Percentiles rank a stretch among this genome's conserved stretches.
phyloP scores from a whole-genome alignment of 1,140 invertebrate genomes.

The Liolophura sinensis region DNA sequence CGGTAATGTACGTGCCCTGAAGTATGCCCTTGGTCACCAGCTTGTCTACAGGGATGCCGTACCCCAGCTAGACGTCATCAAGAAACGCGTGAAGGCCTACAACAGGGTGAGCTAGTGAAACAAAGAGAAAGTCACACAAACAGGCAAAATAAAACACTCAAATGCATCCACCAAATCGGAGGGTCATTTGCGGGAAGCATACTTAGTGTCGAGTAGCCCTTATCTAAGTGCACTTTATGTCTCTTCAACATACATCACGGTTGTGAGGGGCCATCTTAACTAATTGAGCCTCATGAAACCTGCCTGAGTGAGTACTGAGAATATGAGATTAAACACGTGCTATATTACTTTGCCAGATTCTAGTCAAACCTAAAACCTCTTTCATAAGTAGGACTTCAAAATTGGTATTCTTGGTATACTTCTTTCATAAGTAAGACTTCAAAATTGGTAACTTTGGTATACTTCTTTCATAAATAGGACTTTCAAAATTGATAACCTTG shows the following conservation, averaged over 20 bases:
- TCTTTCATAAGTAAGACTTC: too few species aligned
- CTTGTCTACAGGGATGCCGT: slow-evolving; percentile 46
- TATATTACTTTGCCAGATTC: background rate
- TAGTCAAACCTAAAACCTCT: background rate
- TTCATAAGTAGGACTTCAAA: background rate
- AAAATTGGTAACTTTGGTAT: too few species aligned
- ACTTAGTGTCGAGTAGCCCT: background rate
- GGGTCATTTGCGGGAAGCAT: background rate
- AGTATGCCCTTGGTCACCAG: slow-evolving; percentile 40
- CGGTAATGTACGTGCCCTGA: slow-evolving; percentile 43
- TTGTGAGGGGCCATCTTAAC: too few species aligned
- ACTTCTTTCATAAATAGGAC: too few species aligned
- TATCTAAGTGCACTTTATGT: too few species aligned
- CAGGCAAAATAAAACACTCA: background rate
- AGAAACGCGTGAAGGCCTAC: slow-evolving; percentile 41
- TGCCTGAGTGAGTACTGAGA: too few species aligned
- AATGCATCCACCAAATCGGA: background rate
- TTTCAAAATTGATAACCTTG: too few species aligned
- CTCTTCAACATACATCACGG: too few species aligned
- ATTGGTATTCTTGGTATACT: too few species aligned
- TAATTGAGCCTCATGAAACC: too few species aligned
- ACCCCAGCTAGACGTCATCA: slow-evolving; percentile 33
- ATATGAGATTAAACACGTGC: background rate
- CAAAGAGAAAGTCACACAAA: background rate
- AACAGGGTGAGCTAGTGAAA: slow-evolving; percentile 28